Percentiles rank a stretch among this genome's conserved stretches.
These are phyloP conservation scores for Ariopsis seemanni DNA, from an alignment of 2,113 vertebrate genomes.

Conservation along the genomic window DNA sequence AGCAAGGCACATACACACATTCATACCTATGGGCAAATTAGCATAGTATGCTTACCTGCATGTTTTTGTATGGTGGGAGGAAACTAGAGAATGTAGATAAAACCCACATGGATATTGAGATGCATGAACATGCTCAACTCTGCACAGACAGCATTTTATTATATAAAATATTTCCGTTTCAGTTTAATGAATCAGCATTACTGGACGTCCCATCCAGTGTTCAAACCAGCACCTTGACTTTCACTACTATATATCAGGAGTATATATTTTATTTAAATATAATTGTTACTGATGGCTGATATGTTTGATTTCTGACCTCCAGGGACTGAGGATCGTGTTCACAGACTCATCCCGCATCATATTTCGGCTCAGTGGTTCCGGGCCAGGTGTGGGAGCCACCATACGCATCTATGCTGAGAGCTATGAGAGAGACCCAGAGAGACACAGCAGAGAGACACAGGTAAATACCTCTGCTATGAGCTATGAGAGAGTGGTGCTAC, in stretches of 20 bases:
- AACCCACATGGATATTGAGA: too few species aligned
- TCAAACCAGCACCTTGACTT: not conserved
- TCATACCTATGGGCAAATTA: too few species aligned
- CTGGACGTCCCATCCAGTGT: not conserved
- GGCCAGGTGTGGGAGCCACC: slow-evolving; percentile 82
- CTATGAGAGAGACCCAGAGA: slow-evolving; percentile 89
- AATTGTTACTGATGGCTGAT: not conserved
- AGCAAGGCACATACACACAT: too few species aligned
- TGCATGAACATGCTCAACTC: too few species aligned
- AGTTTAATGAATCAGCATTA: not conserved
- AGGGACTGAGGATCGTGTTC: slow-evolving; percentile 92
- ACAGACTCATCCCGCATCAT: slow-evolving; percentile 87
- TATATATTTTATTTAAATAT: not conserved
- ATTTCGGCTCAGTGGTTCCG: slow-evolving; percentile 92
- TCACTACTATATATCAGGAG: not conserved
- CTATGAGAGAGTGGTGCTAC: too few species aligned
- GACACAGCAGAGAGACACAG: slow-evolving; percentile 90
- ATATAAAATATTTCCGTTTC: too few species aligned
- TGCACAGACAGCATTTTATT: too few species aligned
- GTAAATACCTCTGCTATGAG: slow-evolving; percentile 55
- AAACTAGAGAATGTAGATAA: too few species aligned
- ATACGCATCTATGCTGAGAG: slow-evolving; percentile 93
- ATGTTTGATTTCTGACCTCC: slow-evolving; percentile 46
- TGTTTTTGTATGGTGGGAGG: too few species aligned
- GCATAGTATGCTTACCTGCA: too few species aligned